Percentiles rank a stretch among this genome's conserved stretches.
Evolutionary conservation across 2,888 invertebrate species (phyloP).

Genomic region (Zygogramma bicolorata): DNA sequence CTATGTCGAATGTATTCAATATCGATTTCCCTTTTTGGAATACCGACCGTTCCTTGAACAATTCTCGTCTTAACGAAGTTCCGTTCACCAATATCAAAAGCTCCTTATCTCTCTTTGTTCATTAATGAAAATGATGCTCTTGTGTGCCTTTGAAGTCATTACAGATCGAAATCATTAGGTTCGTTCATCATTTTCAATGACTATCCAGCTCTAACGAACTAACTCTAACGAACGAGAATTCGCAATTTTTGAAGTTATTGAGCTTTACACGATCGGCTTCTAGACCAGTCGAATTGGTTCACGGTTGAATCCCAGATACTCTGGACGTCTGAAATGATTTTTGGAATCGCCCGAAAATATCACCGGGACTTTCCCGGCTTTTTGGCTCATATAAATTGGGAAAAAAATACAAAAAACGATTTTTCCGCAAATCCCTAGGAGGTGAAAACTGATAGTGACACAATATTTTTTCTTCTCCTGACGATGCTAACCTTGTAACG

Average conservation of each 20-base stretch:
- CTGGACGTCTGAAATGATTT: no score
- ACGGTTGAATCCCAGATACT: no score
- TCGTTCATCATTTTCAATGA: neutral
- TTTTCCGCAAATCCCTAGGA: no score
- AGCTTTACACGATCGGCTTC: neutral
- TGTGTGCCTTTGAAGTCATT: conserved; percentile 4
- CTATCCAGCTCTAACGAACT: neutral
- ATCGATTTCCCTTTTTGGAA: neutral
- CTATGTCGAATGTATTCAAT: no score
- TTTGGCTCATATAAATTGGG: no score
- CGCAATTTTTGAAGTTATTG: neutral
- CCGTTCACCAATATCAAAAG: neutral
- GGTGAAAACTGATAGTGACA: no score
- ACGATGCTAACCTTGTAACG: no score
- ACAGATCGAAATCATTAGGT: neutral
- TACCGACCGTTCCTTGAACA: neutral
- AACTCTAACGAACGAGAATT: neutral
- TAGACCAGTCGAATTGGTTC: no score
- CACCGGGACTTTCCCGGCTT: no score
- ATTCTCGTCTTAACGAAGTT: neutral
- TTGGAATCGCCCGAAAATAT: no score
- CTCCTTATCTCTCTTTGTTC: neutral
- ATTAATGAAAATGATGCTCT: neutral
- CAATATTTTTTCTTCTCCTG: no score
- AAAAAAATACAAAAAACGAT: no score